A percentile compares a stretch with the other conserved stretches of the same genome.
Conservation (phyloP, 2,888 invertebrate species). For the Melanotus villosus region DNA sequence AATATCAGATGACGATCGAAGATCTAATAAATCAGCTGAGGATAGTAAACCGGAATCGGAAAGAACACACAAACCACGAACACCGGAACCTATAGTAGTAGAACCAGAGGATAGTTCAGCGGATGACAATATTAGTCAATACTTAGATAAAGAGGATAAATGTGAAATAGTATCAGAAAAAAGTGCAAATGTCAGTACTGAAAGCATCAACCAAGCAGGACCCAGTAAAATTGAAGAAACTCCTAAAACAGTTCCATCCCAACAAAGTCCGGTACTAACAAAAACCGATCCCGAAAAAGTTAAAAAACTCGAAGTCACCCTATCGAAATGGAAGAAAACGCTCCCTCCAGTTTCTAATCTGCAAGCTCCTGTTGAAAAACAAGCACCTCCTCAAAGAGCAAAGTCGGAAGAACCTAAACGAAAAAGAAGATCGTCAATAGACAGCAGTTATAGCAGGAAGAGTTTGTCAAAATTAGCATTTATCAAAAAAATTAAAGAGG, state of each 20-base stretch:
- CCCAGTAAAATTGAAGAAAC: slow-evolving; percentile 20
- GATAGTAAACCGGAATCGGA: slow-evolving; percentile 20
- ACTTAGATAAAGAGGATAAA: slow-evolving; percentile 64
- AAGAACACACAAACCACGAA: slow-evolving; percentile 25
- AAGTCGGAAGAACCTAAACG: slow-evolving; percentile 56
- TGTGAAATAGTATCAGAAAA: slow-evolving; percentile 29
- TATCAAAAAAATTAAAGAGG: slow-evolving; percentile 60
- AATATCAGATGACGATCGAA: slow-evolving; percentile 24
- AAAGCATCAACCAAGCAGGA: slow-evolving; percentile 21
- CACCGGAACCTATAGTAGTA: slow-evolving; percentile 33
- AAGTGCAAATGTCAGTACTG: slow-evolving; percentile 27
- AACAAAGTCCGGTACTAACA: not conserved
- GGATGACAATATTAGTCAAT: slow-evolving; percentile 65
- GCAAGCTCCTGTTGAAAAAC: not conserved
- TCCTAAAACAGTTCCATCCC: not conserved
- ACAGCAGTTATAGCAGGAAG: slow-evolving; percentile 57
- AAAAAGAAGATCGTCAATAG: slow-evolving; percentile 55
- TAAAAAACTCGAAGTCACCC: slow-evolving; percentile 25
- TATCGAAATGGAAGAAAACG: slow-evolving; percentile 36
- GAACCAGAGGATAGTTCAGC: slow-evolving; percentile 64
- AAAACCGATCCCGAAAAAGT: slow-evolving; percentile 13
- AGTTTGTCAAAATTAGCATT: slow-evolving; percentile 54
- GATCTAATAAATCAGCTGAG: slow-evolving; percentile 12
- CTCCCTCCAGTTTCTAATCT: not conserved
- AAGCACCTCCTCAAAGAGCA: slow-evolving; percentile 41